Conservation (phyloP, 2,888 invertebrate species). For the Hipparchia sbordonii region DNA sequence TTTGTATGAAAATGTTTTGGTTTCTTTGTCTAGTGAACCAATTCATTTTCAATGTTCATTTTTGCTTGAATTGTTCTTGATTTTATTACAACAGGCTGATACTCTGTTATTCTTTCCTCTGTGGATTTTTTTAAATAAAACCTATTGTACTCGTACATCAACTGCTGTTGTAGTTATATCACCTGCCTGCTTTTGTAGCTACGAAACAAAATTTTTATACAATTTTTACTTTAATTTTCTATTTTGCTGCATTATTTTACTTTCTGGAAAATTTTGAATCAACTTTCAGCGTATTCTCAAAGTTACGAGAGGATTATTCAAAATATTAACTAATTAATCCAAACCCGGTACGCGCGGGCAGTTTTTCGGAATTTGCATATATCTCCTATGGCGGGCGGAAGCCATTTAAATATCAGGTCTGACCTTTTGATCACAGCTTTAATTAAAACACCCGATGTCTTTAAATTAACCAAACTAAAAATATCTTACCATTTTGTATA, state of each 20-base stretch:
- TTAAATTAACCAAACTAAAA: conserved; percentile 2
- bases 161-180: too few relatives aligned
- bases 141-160: too few relatives aligned
- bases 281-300: not conserved
- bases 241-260: not conserved
- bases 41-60: not conserved
- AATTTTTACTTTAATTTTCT: too few relatives aligned
- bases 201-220: too few relatives aligned
- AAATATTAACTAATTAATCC: not conserved
- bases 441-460: conserved; percentile 13
- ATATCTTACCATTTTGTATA: not conserved
- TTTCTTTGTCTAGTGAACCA: not conserved
- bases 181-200: too few relatives aligned
- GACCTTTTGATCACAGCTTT: conserved; percentile 9
- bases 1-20: not conserved
- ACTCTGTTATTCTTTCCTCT: too few relatives aligned
- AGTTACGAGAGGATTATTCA: conserved; percentile 7
- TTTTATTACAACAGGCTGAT: not conserved
- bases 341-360: conserved; percentile 2
- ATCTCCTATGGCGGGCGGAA: not conserved
- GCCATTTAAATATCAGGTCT: conserved; percentile 3
- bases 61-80: not conserved
- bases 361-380: conserved; percentile 17
- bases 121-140: too few relatives aligned
- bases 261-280: not conserved